These are phyloP conservation scores for Incurvaria masculella DNA, from an alignment of 2,888 invertebrate species.

Conservation along the genomic window DNA sequence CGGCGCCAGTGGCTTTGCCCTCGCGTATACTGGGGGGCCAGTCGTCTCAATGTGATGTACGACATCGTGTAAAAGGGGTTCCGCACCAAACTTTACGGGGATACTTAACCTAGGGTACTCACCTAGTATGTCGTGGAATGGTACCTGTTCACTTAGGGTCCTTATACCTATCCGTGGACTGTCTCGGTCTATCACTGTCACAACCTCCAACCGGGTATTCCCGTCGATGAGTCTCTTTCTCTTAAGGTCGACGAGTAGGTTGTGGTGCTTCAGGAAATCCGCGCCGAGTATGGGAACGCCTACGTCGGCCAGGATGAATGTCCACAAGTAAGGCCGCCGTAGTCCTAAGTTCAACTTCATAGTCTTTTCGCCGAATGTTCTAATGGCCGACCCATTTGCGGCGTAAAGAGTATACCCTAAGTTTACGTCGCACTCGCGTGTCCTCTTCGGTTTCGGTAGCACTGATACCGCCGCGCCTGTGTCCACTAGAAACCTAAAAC, in stretches of 20 bases:
- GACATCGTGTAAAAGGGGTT: conserved; percentile 1
- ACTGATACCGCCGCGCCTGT: conserved; percentile 15
- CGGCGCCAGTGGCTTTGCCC: conserved; percentile 1
- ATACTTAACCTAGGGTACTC: too few species aligned
- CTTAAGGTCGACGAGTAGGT: background rate
- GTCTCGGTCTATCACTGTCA: too few species aligned
- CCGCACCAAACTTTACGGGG: too few species aligned
- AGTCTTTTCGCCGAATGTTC: conserved; percentile 9
- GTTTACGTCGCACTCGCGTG: too few species aligned
- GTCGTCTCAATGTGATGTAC: conserved; percentile 4
- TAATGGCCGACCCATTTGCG: conserved; percentile 13
- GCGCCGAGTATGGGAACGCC: conserved; percentile 14
- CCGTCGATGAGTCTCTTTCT: background rate
- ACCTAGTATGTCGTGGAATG: too few species aligned
- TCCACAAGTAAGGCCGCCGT: conserved; percentile 11
- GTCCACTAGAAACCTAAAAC: conserved; percentile 11
- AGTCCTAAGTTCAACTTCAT: conserved; percentile 10
- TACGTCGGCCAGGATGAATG: conserved; percentile 11
- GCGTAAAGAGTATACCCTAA: too few species aligned
- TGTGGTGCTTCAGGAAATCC: conserved; percentile 10
- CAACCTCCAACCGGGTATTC: background rate
- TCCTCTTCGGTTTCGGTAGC: conserved; percentile 4
- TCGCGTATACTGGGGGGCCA: conserved; percentile 1
- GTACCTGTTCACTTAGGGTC: too few species aligned
- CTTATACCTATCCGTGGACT: too few species aligned